These are phyloP conservation scores for Anniella stebbinsi DNA, from an alignment of 2,797 vertebrate genomes.

Conservation along the genomic window DNA sequence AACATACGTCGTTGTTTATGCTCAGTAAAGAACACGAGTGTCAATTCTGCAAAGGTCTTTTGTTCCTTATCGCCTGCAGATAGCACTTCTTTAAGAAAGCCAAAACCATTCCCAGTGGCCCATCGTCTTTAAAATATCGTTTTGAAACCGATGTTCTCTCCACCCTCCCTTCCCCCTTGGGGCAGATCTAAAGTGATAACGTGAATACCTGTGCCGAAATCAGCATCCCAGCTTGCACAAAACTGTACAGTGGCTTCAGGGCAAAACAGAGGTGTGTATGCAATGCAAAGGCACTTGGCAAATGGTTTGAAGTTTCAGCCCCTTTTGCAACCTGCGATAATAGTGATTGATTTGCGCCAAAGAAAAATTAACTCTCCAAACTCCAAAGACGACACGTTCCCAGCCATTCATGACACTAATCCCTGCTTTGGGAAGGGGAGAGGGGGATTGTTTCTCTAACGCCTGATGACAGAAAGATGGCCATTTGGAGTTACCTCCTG, in stretches of 20 bases:
- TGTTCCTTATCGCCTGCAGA: conserved; percentile 50
- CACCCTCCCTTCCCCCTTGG: conserved; percentile 55
- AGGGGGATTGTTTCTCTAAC: not conserved
- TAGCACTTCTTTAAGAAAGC: conserved; percentile 49
- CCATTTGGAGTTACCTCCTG: accelerated
- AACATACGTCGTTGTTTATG: conserved; percentile 24
- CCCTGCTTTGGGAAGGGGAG: not conserved
- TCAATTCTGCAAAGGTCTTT: conserved; percentile 49
- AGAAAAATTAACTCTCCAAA: conserved; percentile 38
- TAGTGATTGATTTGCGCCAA: conserved; percentile 57
- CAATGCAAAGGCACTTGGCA: conserved; percentile 58
- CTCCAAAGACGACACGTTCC: not conserved
- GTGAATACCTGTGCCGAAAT: conserved; percentile 62
- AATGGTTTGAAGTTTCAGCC: conserved; percentile 54
- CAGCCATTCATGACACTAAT: accelerated
- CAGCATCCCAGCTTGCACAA: conserved; percentile 59
- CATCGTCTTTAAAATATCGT: conserved; percentile 56
- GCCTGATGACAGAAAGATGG: not conserved
- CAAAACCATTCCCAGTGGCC: conserved; percentile 50
- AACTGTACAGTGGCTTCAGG: conserved; percentile 25
- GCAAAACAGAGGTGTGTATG: conserved; percentile 63
- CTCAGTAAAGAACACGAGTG: conserved; percentile 28
- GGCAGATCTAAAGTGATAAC: conserved; percentile 62
- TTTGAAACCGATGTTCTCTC: conserved; percentile 60
- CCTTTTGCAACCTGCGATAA: conserved; percentile 42